Percentiles rank a stretch among this genome's conserved stretches.
phyloP scores from a whole-genome alignment of 2,113 vertebrate species.

The Scophthalmus maximus region DNA sequence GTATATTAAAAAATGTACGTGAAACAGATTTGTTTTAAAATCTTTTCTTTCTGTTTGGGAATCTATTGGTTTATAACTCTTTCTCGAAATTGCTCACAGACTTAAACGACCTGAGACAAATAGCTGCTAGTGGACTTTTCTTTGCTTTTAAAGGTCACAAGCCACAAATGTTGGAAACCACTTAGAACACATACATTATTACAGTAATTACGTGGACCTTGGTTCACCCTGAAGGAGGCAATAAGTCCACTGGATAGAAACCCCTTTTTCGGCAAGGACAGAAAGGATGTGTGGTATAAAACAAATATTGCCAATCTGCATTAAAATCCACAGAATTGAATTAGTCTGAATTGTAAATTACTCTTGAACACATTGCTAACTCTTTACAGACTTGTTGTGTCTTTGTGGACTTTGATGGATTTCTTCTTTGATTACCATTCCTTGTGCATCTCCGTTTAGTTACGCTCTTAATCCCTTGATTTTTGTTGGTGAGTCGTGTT shows the following conservation, averaged over 20 bases:
- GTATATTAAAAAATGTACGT: too few species aligned
- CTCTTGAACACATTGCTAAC: too few species aligned
- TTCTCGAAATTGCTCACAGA: not conserved
- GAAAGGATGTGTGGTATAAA: not conserved
- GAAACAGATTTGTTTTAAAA: too few species aligned
- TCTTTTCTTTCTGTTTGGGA: too few species aligned
- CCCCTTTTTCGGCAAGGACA: not conserved
- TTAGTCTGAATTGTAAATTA: not conserved
- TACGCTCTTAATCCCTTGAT: too few species aligned
- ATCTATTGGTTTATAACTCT: not conserved
- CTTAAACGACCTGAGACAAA: constrained; percentile 8
- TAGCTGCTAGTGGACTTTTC: not conserved
- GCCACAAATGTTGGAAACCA: not conserved
- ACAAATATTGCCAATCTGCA: not conserved
- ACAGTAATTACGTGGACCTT: not conserved
- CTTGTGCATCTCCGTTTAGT: too few species aligned
- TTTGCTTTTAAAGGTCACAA: constrained; percentile 17
- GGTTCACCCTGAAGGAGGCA: constrained; percentile 3
- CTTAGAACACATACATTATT: not conserved
- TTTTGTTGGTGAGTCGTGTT: too few species aligned
- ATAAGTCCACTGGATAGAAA: not conserved
- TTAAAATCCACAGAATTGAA: not conserved
- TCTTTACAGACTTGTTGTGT: too few species aligned
- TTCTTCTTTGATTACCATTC: too few species aligned
- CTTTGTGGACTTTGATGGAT: too few species aligned